Conservation (phyloP, 2,888 invertebrate genomes). For the Andrena marginata region DNA sequence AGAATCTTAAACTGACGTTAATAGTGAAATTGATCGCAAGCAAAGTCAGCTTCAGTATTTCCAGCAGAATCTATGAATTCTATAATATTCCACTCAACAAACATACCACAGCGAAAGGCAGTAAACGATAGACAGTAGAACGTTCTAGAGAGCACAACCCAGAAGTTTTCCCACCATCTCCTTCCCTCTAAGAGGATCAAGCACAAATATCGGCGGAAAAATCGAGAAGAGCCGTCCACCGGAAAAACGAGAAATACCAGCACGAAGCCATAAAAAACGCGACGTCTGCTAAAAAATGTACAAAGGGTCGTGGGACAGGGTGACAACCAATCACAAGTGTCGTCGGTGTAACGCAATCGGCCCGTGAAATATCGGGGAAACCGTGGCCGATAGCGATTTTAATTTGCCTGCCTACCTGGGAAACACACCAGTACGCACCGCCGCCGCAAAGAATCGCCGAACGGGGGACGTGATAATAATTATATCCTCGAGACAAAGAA, state of each 20-base stretch:
- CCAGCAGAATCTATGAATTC: background rate
- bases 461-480: constrained; percentile 80
- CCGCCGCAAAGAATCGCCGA: constrained; percentile 75
- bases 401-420: constrained; percentile 53
- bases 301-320: constrained; percentile 46
- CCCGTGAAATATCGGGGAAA: constrained; percentile 51
- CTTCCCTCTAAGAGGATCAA: background rate
- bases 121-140: background rate
- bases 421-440: constrained; percentile 40
- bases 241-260: background rate
- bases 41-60: background rate
- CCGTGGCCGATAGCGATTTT: constrained; percentile 61
- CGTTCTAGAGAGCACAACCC: too few species aligned
- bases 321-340: constrained; percentile 62
- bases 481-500: constrained; percentile 76
- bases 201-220: background rate
- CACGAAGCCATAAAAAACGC: constrained; percentile 26
- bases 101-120: too few species aligned
- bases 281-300: constrained; percentile 36
- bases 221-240: background rate
- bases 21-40: background rate
- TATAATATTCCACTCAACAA: background rate
- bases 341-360: constrained; percentile 61
- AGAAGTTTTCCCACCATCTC: background rate
- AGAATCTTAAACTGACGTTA: background rate